Percentiles rank a stretch among this genome's conserved stretches.
phyloP scores from a whole-genome alignment of 2,113 vertebrate species.

The Myiopsitta monachus region DNA sequence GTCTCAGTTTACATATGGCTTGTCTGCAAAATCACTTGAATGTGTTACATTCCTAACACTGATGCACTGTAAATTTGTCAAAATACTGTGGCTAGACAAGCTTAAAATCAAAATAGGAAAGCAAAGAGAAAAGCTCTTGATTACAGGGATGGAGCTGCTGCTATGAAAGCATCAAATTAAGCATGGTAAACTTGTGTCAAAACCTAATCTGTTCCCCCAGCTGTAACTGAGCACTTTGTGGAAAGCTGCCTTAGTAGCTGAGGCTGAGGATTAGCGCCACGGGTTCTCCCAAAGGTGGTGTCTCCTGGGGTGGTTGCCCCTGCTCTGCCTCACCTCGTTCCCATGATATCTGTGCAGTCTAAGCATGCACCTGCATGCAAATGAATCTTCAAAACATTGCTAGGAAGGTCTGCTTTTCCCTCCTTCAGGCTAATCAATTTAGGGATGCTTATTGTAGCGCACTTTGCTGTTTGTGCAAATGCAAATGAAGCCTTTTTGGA shows the following conservation, averaged over 20 bases:
- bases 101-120: constrained; percentile 9
- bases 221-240: not conserved
- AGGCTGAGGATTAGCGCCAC: not conserved
- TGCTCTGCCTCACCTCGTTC: not conserved
- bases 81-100: not conserved
- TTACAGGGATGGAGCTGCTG: not conserved
- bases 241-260: not conserved
- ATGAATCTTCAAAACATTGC: not conserved
- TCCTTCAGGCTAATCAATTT: not conserved
- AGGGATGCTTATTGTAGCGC: not conserved
- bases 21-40: not conserved
- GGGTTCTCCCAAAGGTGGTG: rapidly evolving
- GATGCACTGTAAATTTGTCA: not conserved
- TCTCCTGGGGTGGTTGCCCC: rapidly evolving
- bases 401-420: not conserved
- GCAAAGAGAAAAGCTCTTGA: not conserved
- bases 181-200: not conserved
- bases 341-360: not conserved
- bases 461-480: not conserved
- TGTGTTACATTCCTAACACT: not conserved
- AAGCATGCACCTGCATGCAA: not conserved
- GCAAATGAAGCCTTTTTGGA: not conserved
- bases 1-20: not conserved
- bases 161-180: constrained; percentile 1
- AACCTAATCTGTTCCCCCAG: not conserved